phyloP scores from a whole-genome alignment of 2,797 vertebrate species.

The Ceryle rudis region DNA sequence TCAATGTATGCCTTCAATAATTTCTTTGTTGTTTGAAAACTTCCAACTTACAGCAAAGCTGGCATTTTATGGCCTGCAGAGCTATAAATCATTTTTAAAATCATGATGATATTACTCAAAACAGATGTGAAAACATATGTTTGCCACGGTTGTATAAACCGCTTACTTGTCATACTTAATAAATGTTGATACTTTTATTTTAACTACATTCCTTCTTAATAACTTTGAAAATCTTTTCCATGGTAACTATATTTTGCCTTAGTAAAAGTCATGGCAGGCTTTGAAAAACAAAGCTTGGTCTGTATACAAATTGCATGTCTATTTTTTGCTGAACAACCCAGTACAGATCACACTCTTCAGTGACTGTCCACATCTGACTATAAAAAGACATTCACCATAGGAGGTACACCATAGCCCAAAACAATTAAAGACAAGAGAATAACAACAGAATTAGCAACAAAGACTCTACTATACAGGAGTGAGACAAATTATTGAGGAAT shows the following conservation, averaged over 20 bases:
- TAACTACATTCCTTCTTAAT: slow-evolving; percentile 69
- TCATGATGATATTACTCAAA: slow-evolving; percentile 83
- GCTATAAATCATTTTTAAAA: slow-evolving; percentile 82
- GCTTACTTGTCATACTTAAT: slow-evolving; percentile 81
- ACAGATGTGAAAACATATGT: slow-evolving; percentile 84
- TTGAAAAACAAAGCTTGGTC: background rate
- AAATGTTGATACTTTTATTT: slow-evolving; percentile 75
- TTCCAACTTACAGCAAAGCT: slow-evolving; percentile 71
- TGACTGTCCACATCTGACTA: background rate
- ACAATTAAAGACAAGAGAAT: background rate
- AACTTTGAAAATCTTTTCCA: slow-evolving; percentile 71
- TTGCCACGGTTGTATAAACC: slow-evolving; percentile 75
- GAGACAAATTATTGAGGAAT: background rate
- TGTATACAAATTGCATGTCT: background rate
- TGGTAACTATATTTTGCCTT: slow-evolving; percentile 58
- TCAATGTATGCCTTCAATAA: slow-evolving; percentile 62
- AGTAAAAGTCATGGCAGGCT: slow-evolving; percentile 28
- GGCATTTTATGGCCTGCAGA: slow-evolving; percentile 76
- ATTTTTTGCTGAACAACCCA: slow-evolving; percentile 5
- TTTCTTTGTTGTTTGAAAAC: slow-evolving; percentile 73
- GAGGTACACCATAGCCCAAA: background rate
- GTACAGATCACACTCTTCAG: background rate
- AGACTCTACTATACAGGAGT: background rate
- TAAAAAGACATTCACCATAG: background rate
- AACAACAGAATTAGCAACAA: background rate